Base-by-base conservation (phyloP, 1,140 invertebrate species). In the Panagrolaimus sp. region DNA sequence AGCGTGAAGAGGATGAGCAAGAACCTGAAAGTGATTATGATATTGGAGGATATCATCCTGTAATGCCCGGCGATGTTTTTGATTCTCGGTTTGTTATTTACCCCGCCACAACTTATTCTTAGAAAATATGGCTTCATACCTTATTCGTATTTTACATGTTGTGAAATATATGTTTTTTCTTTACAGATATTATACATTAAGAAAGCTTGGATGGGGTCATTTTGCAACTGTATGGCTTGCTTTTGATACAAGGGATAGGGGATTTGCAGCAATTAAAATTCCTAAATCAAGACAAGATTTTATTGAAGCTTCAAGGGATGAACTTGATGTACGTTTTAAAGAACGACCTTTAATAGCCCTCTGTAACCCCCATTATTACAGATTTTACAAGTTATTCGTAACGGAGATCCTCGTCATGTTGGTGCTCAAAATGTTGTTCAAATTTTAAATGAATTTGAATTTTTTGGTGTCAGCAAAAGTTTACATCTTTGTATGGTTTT, bases 211-310 rank as follows among this genome's bases (percentile, higher is more conserved):
- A 14, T 76, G 74, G 74, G 74, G 74, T 51, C 74, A 78, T 44
- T 76, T 79, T 62, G 76, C 71, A 67, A 73, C 67, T 42, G 68
- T 76, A 11, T 78, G 78, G 78, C 25, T 72, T 72, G 72, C 75
- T 48, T 78, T 72, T 72, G 77, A 74, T 84, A 86, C 57, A 81
- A 89, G 88, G 80, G 90, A 91, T 74, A 93, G 92, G 83, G 87
- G 91, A 76, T 97, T 96, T 87, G 94, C 96, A 71, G 94, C 95
- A 61, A 87, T 98, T 69, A 98, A 98, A 88, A 93, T 98, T 72
- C 95, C 98, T 14, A 98, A 98, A 86, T 96, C 93, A 76, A 93
- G 96, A 98, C 87, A 96, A 98, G 88, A 98, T 98, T 77, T 96
- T 53, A 42, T 77, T 68, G 31, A 48, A 16, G n/a, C 48, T 70